A percentile compares a stretch with the other conserved stretches of the same genome.
Conservation (phyloP, 1,140 invertebrate genomes). For the Camponotus vicinus region DNA sequence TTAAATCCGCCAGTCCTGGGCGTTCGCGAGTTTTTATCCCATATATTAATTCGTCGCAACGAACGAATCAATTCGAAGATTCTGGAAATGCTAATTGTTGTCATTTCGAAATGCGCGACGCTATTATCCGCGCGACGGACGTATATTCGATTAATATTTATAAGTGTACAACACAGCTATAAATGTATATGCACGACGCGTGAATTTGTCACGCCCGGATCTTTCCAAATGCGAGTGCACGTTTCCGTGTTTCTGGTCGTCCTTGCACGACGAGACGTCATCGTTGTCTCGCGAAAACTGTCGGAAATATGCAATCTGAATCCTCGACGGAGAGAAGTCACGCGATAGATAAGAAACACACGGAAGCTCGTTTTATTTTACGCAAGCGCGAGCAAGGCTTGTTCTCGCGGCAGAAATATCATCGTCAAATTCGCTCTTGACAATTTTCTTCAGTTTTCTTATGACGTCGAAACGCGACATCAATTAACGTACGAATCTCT, state of each 20-base stretch:
- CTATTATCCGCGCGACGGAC: constrained; percentile 8
- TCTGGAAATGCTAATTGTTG: constrained; percentile 41
- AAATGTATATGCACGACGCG: not conserved
- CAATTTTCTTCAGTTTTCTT: not conserved
- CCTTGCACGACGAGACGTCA: constrained; percentile 25
- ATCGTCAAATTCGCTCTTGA: constrained; percentile 21
- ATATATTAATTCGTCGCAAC: constrained; percentile 21
- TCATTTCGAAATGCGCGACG: constrained; percentile 28
- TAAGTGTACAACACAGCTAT: constrained; percentile 12
- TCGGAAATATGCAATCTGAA: not conserved
- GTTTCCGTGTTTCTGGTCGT: constrained; percentile 25
- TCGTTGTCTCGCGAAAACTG: constrained; percentile 36
- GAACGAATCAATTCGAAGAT: not conserved
- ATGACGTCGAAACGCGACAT: not conserved
- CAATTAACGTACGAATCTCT: constrained; percentile 3
- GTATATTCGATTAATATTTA: constrained; percentile 46
- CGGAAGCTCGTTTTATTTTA: constrained; percentile 31
- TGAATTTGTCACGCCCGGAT: not conserved
- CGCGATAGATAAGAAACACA: constrained; percentile 27
- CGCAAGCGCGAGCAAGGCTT: not conserved
- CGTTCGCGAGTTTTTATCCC: constrained; percentile 10
- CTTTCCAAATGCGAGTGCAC: not conserved
- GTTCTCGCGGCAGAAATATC: constrained; percentile 4
- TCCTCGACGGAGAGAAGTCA: not conserved
- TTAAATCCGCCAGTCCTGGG: not conserved